phyloP scores from a whole-genome alignment of 2,113 vertebrate genomes.

The Istiophorus platypterus region DNA sequence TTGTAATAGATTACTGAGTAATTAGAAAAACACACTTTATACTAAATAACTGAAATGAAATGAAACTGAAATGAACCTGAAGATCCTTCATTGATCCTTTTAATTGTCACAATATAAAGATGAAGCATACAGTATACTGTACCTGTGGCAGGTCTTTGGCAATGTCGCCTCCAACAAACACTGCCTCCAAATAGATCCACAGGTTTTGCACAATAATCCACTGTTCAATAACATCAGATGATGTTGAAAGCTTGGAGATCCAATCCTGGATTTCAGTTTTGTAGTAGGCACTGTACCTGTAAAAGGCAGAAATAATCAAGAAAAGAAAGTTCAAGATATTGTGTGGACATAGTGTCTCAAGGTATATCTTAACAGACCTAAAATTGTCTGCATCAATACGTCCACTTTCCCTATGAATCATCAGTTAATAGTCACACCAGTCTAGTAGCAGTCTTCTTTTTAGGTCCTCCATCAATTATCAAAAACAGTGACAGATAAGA shows the following conservation, averaged over 20 bases:
- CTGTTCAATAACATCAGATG: constrained; percentile 89
- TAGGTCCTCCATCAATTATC: not conserved
- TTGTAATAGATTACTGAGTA: not conserved
- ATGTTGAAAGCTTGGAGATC: constrained; percentile 88
- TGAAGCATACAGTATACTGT: not conserved
- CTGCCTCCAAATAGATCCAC: constrained; percentile 94
- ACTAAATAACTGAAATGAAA: not conserved
- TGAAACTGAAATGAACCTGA: no score
- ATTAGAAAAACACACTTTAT: not conserved
- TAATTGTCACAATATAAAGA: not conserved
- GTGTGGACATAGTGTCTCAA: not conserved
- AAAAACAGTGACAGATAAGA: not conserved
- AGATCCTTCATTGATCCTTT: not conserved
- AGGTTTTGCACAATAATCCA: constrained; percentile 93
- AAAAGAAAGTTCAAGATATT: not conserved
- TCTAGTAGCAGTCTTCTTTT: not conserved
- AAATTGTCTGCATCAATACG: not conserved
- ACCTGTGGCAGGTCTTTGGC: constrained; percentile 94
- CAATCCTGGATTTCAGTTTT: constrained; percentile 92
- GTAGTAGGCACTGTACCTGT: constrained; percentile 89
- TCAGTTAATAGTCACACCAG: not conserved
- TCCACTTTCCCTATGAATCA: not conserved
- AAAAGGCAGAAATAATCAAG: constrained; percentile 2
- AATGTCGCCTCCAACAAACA: constrained; percentile 92
- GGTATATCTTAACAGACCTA: not conserved